A percentile compares a stretch with the other conserved stretches of the same genome.
These are phyloP conservation scores for chimpanzee (Pan troglodytes) DNA, from an alignment of 2,113 vertebrate species.

Conservation along the genomic window DNA sequence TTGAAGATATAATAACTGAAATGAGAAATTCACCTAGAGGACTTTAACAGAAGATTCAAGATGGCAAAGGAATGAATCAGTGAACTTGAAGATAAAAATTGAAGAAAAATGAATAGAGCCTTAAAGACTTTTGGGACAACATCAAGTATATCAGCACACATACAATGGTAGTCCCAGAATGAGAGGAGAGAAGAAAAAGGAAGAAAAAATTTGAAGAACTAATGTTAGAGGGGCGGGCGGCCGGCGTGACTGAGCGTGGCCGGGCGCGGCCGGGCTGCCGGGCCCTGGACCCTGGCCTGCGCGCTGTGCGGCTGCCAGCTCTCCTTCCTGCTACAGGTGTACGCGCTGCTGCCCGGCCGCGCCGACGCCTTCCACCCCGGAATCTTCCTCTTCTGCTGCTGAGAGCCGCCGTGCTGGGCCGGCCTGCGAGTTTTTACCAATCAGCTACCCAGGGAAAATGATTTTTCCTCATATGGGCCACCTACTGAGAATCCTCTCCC, in stretches of 20 bases:
- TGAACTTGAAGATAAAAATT: neutral
- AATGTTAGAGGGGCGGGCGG: conserved; percentile 80
- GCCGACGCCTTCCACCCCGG: conserved; percentile 90
- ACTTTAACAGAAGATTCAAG: neutral
- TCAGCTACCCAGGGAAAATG: conserved; percentile 91
- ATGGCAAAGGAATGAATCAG: neutral
- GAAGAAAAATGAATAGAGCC: neutral
- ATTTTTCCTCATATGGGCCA: conserved; percentile 89
- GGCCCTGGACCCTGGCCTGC: conserved; percentile 83
- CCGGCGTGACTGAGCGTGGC: conserved; percentile 92
- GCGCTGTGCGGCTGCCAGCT: conserved; percentile 85
- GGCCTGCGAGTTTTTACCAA: conserved; percentile 88
- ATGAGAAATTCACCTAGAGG: neutral
- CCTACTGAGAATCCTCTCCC: conserved; percentile 79
- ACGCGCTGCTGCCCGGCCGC: conserved; percentile 87
- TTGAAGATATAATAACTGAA: neutral
- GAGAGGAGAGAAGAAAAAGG: neutral
- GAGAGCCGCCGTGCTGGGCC: conserved; percentile 87
- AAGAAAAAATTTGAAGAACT: neutral
- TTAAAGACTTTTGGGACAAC: neutral
- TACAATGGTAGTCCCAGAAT: neutral
- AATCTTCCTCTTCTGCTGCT: conserved; percentile 93
- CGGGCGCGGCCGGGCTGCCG: conserved; percentile 79
- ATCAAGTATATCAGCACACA: neutral
- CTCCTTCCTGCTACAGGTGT: conserved; percentile 93